Evolutionary conservation across 2,113 vertebrate species (phyloP).

Genomic region (Paratilapia polleni): DNA sequence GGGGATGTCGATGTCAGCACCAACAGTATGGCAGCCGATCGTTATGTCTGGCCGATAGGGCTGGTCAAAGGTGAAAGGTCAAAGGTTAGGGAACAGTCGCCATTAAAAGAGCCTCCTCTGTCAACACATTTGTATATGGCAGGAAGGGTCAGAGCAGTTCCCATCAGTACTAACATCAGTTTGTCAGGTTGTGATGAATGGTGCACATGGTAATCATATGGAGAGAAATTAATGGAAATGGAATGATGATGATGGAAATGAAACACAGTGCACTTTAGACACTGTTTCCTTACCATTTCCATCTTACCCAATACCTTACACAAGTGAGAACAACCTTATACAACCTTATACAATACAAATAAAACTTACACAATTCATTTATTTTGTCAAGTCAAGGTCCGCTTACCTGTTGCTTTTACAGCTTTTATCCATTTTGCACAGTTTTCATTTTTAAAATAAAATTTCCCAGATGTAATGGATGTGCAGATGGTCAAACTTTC

Average conservation of each 20-base stretch:
- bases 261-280: not conserved
- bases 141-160: constrained; percentile 41
- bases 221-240: constrained; percentile 40
- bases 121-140: constrained; percentile 75
- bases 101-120: constrained; percentile 69
- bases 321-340: no score
- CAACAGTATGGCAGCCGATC: constrained; percentile 49
- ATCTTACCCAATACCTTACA: not conserved
- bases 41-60: constrained; percentile 63
- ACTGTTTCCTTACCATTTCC: not conserved
- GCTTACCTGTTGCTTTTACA: not conserved
- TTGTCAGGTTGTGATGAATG: constrained; percentile 32
- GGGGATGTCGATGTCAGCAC: constrained; percentile 64
- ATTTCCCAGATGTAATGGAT: not conserved
- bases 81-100: constrained; percentile 61
- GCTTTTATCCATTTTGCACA: not conserved
- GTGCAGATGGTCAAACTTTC: not conserved
- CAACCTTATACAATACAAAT: no score
- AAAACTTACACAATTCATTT: no score
- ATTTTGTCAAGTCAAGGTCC: no score
- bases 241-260: constrained; percentile 61
- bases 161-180: constrained; percentile 43
- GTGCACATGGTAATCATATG: constrained; percentile 17
- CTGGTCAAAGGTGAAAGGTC: constrained; percentile 64
- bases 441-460: fast-evolving